Percentiles rank a stretch among this genome's conserved stretches.
phyloP scores from a whole-genome alignment of 2,113 vertebrate species.

The Sapayoa aenigma region DNA sequence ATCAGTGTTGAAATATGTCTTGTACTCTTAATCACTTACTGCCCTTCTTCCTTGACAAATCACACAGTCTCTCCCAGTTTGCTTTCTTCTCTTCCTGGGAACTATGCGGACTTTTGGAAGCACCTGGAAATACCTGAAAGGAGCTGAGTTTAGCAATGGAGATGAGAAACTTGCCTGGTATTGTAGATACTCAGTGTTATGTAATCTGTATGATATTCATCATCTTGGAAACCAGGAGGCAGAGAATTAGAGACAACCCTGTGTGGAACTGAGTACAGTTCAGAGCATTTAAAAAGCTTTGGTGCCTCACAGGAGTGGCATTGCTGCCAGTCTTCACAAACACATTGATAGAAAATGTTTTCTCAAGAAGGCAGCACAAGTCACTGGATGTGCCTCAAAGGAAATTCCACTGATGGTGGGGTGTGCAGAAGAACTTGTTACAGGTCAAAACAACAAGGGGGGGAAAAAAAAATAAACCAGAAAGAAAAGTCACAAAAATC shows the following conservation, averaged over 20 bases:
- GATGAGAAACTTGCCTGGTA: background rate
- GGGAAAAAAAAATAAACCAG: background rate
- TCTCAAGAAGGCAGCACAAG: background rate
- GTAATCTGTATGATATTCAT: background rate
- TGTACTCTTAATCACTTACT: background rate
- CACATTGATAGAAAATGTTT: background rate
- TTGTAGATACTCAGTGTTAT: background rate
- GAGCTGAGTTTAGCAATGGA: background rate
- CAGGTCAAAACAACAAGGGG: background rate
- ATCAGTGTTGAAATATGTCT: background rate
- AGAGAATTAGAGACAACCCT: background rate
- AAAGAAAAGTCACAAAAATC: background rate
- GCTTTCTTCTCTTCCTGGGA: background rate
- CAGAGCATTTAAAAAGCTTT: background rate
- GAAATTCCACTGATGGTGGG: background rate
- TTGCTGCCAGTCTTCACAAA: background rate
- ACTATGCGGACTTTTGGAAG: background rate
- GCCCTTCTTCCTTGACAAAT: background rate
- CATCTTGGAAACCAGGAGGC: background rate
- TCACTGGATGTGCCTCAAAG: background rate
- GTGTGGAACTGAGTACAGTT: background rate
- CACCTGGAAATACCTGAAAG: background rate
- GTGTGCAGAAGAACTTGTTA: background rate
- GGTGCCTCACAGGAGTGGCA: accelerated
- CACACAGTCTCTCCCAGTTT: background rate